phyloP scores from a whole-genome alignment of 92 coral and sea anemone genomes.

The Umimayanthus kanabou region DNA sequence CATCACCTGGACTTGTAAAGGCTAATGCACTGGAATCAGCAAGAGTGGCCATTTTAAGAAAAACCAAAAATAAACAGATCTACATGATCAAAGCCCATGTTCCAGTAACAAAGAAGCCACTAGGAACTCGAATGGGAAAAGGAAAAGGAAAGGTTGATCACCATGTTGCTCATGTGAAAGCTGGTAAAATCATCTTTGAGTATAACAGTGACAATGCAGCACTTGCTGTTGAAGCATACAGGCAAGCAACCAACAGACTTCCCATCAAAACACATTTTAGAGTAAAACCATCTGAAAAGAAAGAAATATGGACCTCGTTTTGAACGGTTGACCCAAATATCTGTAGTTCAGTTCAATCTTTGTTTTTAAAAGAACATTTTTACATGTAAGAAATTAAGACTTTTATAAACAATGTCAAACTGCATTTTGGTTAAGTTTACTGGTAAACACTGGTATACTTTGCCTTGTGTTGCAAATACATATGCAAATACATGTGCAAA shows the following conservation, averaged over 20 bases:
- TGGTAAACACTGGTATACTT: too few relatives aligned
- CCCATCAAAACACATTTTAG: constrained; percentile 91
- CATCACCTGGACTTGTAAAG: constrained; percentile 84
- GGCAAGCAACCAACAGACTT: constrained; percentile 82
- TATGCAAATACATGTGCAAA: background rate
- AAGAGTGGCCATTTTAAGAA: constrained; percentile 82
- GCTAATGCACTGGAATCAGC: constrained; percentile 94
- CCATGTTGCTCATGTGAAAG: constrained; percentile 87
- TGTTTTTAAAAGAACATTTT: background rate
- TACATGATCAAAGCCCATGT: constrained; percentile 90
- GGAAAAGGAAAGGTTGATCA: constrained; percentile 97
- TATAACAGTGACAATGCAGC: constrained; percentile 95
- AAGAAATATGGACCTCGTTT: constrained; percentile 90
- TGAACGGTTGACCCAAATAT: constrained; percentile 35
- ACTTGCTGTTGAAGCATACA: constrained; percentile 82
- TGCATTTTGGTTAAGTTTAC: background rate
- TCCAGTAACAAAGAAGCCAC: constrained; percentile 88
- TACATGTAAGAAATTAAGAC: too few relatives aligned
- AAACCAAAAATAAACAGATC: constrained; percentile 82
- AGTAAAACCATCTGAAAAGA: constrained; percentile 77
- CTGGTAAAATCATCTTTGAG: constrained; percentile 91
- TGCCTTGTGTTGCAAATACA: background rate
- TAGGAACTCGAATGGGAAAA: constrained; percentile 98
- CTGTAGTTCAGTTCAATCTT: too few relatives aligned
- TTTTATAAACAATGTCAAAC: background rate